Evolutionary conservation across 2,888 invertebrate genomes (phyloP).

Genomic region (Hydrotaea cyrtoneurina): DNA sequence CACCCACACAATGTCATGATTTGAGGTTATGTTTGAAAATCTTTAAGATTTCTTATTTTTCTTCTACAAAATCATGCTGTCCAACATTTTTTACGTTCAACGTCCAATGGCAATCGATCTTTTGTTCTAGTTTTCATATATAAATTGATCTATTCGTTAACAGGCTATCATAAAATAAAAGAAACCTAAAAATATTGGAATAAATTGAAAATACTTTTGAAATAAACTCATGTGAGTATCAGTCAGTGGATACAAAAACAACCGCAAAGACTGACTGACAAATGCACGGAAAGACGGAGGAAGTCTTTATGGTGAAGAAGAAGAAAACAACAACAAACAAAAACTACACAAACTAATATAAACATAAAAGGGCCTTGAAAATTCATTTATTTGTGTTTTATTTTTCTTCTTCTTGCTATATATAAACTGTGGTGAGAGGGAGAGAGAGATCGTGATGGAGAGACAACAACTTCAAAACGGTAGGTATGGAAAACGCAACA

Average conservation of each 20-base stretch:
- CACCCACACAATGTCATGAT: too few relatives aligned
- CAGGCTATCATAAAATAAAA: constrained; percentile 29
- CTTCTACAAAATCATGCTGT: too few relatives aligned
- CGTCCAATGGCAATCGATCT: background rate
- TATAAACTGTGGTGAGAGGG: constrained; percentile 45
- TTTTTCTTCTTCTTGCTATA: constrained; percentile 1
- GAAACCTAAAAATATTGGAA: background rate
- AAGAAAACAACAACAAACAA: constrained; percentile 18
- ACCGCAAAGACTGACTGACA: background rate
- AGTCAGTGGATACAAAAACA: too few relatives aligned
- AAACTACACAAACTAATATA: constrained; percentile 24
- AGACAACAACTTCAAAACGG: constrained; percentile 28
- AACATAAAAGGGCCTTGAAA: constrained; percentile 70
- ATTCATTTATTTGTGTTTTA: constrained; percentile 1
- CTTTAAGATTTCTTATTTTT: too few relatives aligned
- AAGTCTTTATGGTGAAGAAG: constrained; percentile 23
- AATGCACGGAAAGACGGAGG: background rate
- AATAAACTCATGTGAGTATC: background rate
- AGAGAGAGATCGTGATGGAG: constrained; percentile 30
- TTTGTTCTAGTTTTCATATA: constrained; percentile 40
- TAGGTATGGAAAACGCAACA: background rate
- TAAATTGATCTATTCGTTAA: constrained; percentile 57
- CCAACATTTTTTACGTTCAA: too few relatives aligned
- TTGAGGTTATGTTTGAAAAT: too few relatives aligned
- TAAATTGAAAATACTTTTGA: constrained; percentile 11